Conservation (phyloP, 30 jellyfish, hydroid and myxozoan genomes). For the Aurelia sp. region DNA sequence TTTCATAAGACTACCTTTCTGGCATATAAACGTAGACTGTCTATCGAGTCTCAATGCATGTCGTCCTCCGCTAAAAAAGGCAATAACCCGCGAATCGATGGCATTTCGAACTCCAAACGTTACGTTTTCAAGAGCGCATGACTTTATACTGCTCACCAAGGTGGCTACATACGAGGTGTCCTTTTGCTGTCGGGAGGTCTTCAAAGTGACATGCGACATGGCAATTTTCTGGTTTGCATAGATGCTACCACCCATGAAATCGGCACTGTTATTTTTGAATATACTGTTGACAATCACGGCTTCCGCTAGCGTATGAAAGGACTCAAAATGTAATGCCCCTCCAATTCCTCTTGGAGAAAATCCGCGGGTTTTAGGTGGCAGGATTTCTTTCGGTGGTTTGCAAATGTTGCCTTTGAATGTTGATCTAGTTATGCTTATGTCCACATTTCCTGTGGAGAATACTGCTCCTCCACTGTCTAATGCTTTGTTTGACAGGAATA, state of each 20-base stretch:
- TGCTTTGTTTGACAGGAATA: neutral
- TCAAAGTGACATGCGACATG: neutral
- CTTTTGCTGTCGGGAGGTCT: neutral
- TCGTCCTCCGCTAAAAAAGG: neutral
- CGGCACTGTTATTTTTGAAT: neutral
- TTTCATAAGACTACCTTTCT: neutral
- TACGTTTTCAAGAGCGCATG: neutral
- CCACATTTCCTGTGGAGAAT: neutral
- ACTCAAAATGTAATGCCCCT: neutral
- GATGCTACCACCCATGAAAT: neutral
- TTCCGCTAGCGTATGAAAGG: neutral
- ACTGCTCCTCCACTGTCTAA: neutral
- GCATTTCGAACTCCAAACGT: neutral
- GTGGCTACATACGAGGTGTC: neutral
- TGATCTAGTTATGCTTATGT: neutral
- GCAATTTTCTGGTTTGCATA: neutral
- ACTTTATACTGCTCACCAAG: neutral
- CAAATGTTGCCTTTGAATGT: neutral
- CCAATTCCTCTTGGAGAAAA: neutral
- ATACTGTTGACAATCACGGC: neutral
- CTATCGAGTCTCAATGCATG: neutral
- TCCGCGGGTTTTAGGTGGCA: too few species aligned
- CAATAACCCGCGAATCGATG: neutral
- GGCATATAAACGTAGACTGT: neutral
- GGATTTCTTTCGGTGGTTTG: neutral